Base-by-base conservation (phyloP, 2,888 invertebrate genomes). In the Cheilosia scutellata region DNA sequence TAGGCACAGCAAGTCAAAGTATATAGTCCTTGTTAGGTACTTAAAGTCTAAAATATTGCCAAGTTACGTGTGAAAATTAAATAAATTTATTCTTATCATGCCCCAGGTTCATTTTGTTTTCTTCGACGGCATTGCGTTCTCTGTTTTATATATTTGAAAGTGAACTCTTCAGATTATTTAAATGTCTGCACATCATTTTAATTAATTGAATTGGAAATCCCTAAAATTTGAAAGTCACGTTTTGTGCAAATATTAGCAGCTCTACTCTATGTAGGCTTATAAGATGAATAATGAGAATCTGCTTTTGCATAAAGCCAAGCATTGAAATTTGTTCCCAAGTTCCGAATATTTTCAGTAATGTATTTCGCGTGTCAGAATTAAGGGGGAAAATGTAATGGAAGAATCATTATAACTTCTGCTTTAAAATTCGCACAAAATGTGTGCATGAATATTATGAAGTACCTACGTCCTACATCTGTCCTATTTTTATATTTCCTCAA, bases 1-100 rank as follows among this genome's bases (percentile, higher is more conserved):
- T 62, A 33, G 16, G 33, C 49, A 11, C 6, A 37, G 44, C 5
- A 16, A 62, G 25, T 29, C 31, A 47, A 31, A 31, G 29, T 13
- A 5, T 20, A 20, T 20, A 20, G 1, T 20, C 29, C 31, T 20
- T 29, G 6, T 4, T 51, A 37, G 6, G 37, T 51, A 27, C 16
- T 16, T 27, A 16, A 66, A 20, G 27, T 16, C 53, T 66, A 6
- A 66, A 53, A 53, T 20, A 53, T 40, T 55, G 16, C 27, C 2
- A 66, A 16, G 29, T 16, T 42, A 66, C 66, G 53, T 53, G 42
- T 20, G 33, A 13, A 65, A 65, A 66, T 42, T 42, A 55, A 40
- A 66, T 53, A 16, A 53, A 40, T 40, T 51, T 37, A 1, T n/a
- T n/a, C 49, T 37, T 53, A 51, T 53, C 66, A 4, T 16, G 29